Percentiles rank a stretch among this genome's conserved stretches.
Conservation (phyloP, 1,140 invertebrate species). For the Lepeophtheirus salmonis region DNA sequence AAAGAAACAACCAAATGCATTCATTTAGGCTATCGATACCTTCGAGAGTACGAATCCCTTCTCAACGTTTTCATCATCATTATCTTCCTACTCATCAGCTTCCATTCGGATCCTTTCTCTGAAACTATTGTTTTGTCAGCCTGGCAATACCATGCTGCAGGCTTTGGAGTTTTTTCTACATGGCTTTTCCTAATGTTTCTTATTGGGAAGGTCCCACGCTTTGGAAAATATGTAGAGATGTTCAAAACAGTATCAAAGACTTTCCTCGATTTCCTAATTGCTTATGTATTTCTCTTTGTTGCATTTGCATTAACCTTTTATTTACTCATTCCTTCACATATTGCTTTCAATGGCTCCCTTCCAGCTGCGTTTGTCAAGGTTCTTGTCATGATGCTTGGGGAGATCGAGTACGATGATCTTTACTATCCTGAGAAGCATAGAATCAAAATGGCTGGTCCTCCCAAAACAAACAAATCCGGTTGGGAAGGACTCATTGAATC, state of each 20-base stretch:
- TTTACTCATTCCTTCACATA: conserved; percentile 54
- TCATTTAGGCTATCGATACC: conserved; percentile 50
- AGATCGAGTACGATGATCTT: conserved; percentile 61
- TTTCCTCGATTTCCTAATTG: conserved; percentile 52
- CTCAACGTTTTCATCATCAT: conserved; percentile 63
- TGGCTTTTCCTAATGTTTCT: conserved; percentile 74
- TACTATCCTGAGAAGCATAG: conserved; percentile 35
- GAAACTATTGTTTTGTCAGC: conserved; percentile 30
- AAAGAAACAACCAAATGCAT: conserved; percentile 54
- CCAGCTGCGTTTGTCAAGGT: conserved; percentile 55
- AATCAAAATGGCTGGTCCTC: too few relatives aligned
- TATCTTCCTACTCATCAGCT: conserved; percentile 56
- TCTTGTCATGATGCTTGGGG: conserved; percentile 70
- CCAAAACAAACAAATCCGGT: not conserved
- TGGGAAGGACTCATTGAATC: conserved; percentile 26
- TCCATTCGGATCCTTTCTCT: conserved; percentile 23
- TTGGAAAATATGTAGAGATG: conserved; percentile 57
- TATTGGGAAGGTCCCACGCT: conserved; percentile 61
- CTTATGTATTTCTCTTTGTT: conserved; percentile 54
- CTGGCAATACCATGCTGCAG: conserved; percentile 64
- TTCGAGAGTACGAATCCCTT: conserved; percentile 59
- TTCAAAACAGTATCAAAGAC: conserved; percentile 35
- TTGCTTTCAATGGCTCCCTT: conserved; percentile 40
- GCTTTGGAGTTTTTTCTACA: conserved; percentile 56
- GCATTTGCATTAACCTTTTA: conserved; percentile 59